These are phyloP conservation scores for Thymelicus lineola DNA, from an alignment of 2,888 invertebrate species.

Conservation along the genomic window DNA sequence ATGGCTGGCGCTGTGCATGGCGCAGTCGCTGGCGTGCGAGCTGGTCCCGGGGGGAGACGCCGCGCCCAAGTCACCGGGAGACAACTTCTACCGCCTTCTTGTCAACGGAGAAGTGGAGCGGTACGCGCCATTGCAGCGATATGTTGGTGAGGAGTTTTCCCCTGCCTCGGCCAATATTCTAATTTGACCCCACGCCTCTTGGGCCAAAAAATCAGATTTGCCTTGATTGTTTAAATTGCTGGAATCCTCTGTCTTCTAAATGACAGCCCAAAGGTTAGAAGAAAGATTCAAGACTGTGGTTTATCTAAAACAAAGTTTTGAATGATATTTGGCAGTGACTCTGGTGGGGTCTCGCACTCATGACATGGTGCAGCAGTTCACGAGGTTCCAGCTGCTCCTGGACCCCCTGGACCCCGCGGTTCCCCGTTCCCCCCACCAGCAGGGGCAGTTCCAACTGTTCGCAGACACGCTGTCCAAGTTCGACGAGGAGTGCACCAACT, in stretches of 20 bases:
- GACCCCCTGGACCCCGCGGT: constrained; percentile 86
- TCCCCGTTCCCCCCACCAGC: constrained; percentile 58
- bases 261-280: too few species aligned
- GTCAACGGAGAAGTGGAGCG: constrained; percentile 92
- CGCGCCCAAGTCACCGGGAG: constrained; percentile 88
- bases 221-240: too few species aligned
- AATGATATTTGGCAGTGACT: constrained; percentile 78
- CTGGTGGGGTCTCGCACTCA: constrained; percentile 88
- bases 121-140: constrained; percentile 93
- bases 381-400: constrained; percentile 91
- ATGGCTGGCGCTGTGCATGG: constrained; percentile 43
- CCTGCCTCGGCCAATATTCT: too few species aligned
- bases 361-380: constrained; percentile 89
- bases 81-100: constrained; percentile 94
- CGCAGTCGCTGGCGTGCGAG: constrained; percentile 62
- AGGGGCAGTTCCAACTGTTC: constrained; percentile 81
- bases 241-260: too few species aligned
- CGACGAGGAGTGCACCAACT: constrained; percentile 93
- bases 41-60: constrained; percentile 63
- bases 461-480: constrained; percentile 87
- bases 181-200: too few species aligned
- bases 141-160: constrained; percentile 91
- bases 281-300: too few species aligned
- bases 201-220: too few species aligned
- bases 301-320: too few species aligned